Conservation (phyloP, 35 echinoderm and acorn worm genomes). For the Apostichopus parvimensis region DNA sequence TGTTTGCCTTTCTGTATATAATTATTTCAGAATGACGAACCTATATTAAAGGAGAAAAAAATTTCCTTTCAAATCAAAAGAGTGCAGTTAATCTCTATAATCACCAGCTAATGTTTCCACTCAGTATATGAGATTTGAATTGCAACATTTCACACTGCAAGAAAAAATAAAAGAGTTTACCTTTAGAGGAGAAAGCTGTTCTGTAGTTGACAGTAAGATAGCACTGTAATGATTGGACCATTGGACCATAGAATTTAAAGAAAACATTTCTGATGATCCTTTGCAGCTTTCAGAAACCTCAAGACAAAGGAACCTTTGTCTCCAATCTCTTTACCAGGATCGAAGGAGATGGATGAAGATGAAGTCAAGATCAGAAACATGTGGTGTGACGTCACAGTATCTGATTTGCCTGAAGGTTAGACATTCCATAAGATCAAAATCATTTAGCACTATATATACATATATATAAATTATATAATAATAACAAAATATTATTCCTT, state of each 20-base stretch:
- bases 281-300: not conserved
- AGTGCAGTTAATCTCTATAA: too few relatives aligned
- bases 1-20: too few relatives aligned
- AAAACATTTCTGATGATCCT: not conserved
- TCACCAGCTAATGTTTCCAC: too few relatives aligned
- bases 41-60: too few relatives aligned
- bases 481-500: not conserved
- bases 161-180: too few relatives aligned
- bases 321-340: not conserved
- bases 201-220: too few relatives aligned
- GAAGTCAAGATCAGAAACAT: not conserved
- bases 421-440: not conserved
- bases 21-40: too few relatives aligned
- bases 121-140: too few relatives aligned
- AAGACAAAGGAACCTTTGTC: not conserved
- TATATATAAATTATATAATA: not conserved
- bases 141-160: too few relatives aligned
- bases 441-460: too few relatives aligned
- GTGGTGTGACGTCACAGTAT: slow-evolving; percentile 28
- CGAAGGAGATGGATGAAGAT: not conserved
- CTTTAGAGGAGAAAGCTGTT: too few relatives aligned
- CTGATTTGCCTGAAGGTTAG: slow-evolving; percentile 6
- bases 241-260: not conserved
- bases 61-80: too few relatives aligned
- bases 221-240: not conserved